Base-by-base conservation (phyloP, 2,888 invertebrate species). In the Cheilosia vernalis region DNA sequence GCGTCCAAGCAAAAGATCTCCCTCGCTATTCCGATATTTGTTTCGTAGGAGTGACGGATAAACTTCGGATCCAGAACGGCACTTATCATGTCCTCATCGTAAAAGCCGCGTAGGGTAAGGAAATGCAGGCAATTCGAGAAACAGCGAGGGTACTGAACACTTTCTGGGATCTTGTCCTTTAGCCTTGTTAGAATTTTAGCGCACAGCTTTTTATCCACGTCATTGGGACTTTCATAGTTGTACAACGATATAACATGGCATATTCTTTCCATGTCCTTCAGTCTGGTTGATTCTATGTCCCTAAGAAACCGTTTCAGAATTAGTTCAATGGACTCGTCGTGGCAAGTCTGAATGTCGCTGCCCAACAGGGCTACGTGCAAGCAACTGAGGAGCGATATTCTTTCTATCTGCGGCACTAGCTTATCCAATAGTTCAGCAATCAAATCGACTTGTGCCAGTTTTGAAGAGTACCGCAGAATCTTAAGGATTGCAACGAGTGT, bases 211-310 rank as follows among this genome's bases (percentile, higher is more conserved):
- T 92, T 89, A 85, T 92, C 93, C 0, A 90, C 88, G 13, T 92
- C 89, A n/a, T 93, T 93, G 64, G 92, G 88, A 15, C 94, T 94
- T 77, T 91, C 90, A 70, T 89, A 93, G 93, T 95, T 94, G 87
- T 95, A 95, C 89, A 94, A 93, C 2, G 94, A 93, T 89, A 94
- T 93, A 0, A 93, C 93, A 81, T 95, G 93, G 3, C 94, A 91
- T 9, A 96, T 91, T 88, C 96, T 93, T 91, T 97, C 97, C 37
- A 97, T 92, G 89, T 97, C 97, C 91, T 97, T 97, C 0, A 96
- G 60, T 83, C 96, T 93, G 0, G 93, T 90, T 4, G 89, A 63
- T 2, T 92, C 85, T 0, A 95, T 89, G 33, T 94, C 91, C 2
- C 90, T 88, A 9, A 92, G 90, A 21, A 95, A 93, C 81, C 93